These are phyloP conservation scores for Campopleginae sp. DNA, from an alignment of 2,888 invertebrate species.

Conservation along the genomic window DNA sequence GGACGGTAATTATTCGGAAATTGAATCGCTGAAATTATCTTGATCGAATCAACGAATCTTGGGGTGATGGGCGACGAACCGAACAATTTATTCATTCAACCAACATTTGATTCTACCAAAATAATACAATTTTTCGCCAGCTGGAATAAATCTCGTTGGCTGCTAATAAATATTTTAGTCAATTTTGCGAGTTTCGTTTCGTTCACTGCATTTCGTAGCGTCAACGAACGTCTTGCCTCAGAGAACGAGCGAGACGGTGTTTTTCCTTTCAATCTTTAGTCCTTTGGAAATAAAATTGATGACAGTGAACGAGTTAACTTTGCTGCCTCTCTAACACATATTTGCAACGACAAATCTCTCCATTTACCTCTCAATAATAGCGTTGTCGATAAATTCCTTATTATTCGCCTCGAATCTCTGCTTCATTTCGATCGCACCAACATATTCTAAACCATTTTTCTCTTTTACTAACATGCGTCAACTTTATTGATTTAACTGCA, in stretches of 20 bases:
- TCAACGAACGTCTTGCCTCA: no score
- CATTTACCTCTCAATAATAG: neutral
- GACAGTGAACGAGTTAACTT: neutral
- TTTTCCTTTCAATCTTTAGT: neutral
- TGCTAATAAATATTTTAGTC: no score
- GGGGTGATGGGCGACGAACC: no score
- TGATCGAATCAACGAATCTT: no score
- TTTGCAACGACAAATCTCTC: neutral
- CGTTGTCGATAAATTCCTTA: neutral
- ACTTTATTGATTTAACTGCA: neutral
- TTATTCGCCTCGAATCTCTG: neutral
- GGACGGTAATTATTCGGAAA: neutral
- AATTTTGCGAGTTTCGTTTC: no score
- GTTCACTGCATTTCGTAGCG: no score
- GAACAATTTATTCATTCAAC: no score
- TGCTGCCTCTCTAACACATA: neutral
- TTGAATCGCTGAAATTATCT: no score
- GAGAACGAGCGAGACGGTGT: no score
- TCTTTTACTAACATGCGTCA: neutral
- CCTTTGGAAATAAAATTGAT: neutral
- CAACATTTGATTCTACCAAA: no score
- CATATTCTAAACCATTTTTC: neutral
- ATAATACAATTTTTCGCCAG: no score
- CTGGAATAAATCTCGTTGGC: no score
- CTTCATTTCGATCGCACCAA: neutral